These are phyloP conservation scores for Vimba vimba DNA, from an alignment of 2,113 vertebrate species.

Conservation along the genomic window DNA sequence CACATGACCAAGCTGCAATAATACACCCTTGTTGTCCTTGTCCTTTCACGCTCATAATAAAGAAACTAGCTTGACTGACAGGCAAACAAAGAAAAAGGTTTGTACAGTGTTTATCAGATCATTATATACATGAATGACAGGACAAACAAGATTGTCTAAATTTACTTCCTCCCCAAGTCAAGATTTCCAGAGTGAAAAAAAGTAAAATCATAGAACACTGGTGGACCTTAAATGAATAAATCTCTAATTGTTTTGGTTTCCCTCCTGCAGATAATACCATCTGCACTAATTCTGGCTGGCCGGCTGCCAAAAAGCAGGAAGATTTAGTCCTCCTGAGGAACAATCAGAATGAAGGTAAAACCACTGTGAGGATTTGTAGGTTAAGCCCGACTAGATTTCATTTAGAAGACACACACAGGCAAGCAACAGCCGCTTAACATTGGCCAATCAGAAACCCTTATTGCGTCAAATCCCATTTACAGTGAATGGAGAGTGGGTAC, in stretches of 20 bases:
- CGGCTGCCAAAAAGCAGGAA: conserved; percentile 74
- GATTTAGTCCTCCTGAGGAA: conserved; percentile 78
- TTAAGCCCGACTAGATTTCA: conserved; percentile 57
- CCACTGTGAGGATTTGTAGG: conserved; percentile 54
- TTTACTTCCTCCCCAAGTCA: background rate
- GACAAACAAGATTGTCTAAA: background rate
- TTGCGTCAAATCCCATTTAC: background rate
- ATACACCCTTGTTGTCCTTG: background rate
- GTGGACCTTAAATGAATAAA: conserved; percentile 48
- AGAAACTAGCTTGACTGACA: background rate
- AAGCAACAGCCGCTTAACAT: conserved; percentile 25
- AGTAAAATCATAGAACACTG: background rate
- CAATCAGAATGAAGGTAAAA: conserved; percentile 86
- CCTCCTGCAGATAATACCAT: conserved; percentile 63
- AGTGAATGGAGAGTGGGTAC: conserved; percentile 1
- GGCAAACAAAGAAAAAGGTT: background rate
- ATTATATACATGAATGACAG: background rate
- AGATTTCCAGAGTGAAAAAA: background rate
- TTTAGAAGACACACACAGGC: conserved; percentile 4
- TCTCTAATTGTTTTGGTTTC: conserved; percentile 50
- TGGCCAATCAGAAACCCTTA: conserved; percentile 16
- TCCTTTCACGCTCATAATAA: background rate
- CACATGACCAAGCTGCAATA: background rate
- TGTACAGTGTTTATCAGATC: background rate
- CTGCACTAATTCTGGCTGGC: conserved; percentile 75